These are phyloP conservation scores for Coenonympha glycerion DNA, from an alignment of 2,888 invertebrate species.

Conservation along the genomic window DNA sequence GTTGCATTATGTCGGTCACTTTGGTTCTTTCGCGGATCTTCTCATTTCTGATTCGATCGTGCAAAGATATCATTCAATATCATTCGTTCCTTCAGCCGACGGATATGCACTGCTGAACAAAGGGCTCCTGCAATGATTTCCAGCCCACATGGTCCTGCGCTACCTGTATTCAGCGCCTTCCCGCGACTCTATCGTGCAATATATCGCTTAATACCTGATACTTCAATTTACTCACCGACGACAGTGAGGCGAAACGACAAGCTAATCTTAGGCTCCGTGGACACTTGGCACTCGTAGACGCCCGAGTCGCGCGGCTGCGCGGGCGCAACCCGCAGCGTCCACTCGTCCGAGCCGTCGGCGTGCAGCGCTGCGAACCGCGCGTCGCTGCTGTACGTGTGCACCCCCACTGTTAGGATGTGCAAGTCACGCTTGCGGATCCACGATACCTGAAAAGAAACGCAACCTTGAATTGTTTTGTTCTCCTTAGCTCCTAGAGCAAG, in stretches of 20 bases:
- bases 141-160: too few species aligned
- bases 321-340: slow-evolving; percentile 76
- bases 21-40: too few species aligned
- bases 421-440: slow-evolving; percentile 92
- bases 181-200: too few species aligned
- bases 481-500: neutral
- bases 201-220: too few species aligned
- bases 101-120: too few species aligned
- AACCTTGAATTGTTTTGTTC: neutral
- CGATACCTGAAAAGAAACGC: slow-evolving; percentile 78
- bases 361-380: slow-evolving; percentile 80
- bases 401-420: slow-evolving; percentile 81
- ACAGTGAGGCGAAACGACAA: slow-evolving; percentile 83
- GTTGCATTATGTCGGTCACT: too few species aligned
- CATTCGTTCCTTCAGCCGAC: too few species aligned
- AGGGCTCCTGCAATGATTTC: too few species aligned
- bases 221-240: slow-evolving; percentile 87
- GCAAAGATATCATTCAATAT: too few species aligned
- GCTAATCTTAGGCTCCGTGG: slow-evolving; percentile 94
- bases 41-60: too few species aligned
- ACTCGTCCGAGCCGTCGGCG: slow-evolving; percentile 79
- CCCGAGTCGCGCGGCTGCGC: slow-evolving; percentile 87
- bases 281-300: slow-evolving; percentile 94
- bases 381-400: slow-evolving; percentile 81
- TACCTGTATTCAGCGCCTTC: too few species aligned